Evolutionary conservation across 2,888 invertebrate genomes (phyloP), one percentile per base, ranked within the genome.

Genomic region (Euphydryas editha): DNA sequence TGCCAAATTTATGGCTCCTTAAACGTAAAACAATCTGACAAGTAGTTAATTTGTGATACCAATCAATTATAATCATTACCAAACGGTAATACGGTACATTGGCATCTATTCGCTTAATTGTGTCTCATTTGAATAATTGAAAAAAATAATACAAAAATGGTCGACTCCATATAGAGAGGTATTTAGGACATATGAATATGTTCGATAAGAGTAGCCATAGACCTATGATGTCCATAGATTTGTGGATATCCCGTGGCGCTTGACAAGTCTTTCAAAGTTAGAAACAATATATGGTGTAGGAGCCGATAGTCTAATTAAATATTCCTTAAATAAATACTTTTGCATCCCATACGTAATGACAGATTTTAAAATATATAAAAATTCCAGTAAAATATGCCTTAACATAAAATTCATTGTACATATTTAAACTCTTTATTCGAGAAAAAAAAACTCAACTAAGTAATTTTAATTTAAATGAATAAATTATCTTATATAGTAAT

Each of bases 141-240:
- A 57, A 68, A 70, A 73, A 75, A 75, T 66, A 24, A 59, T 71
- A 78, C 79, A 75, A 79, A 80, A 72, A 75, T 71, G 71, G 75
- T 57, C 13, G 63, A 61, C 47, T 39, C 76, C 81, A 70, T 78
- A 78, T 76, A 71, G 62, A 71, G 68, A 47, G 30, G 24, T 72
- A 73, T 74, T 74, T 72, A 68, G 70, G 68, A 72, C 70, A 67
- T 39, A 39, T 73, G 69, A 68, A 64, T 62, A 59, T 51, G 42
- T 24, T 30, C 46, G 56, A 58, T 65, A 68, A 62, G 64, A 69
- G 69, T 57, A 55, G 20, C 37, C 30, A 56, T 62, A 59, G 56
- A 49, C 46, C 49, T 39, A 56, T 62, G 60, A 44, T 44, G 39
- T 6, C 30, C 39, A 13, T 49, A 51, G 21, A 21, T 46, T 39